These are phyloP conservation scores for Muntiacus reevesi DNA, from an alignment of 2,113 vertebrate species.

Conservation along the genomic window DNA sequence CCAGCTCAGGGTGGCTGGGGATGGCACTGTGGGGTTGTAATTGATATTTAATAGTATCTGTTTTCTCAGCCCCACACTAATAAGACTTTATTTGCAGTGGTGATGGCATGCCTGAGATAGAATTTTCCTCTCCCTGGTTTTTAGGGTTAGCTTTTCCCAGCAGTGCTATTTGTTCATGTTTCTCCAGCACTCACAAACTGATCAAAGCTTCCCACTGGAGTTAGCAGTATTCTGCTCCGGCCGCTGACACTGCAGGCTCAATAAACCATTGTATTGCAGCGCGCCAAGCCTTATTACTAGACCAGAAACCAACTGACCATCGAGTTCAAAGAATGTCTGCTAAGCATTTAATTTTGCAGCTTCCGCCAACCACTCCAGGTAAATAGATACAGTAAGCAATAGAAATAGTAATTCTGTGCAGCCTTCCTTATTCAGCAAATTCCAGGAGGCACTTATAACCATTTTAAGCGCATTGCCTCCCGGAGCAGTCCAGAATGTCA, in stretches of 20 bases:
- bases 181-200: conserved; percentile 25
- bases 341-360: conserved; percentile 60
- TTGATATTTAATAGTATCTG: background rate
- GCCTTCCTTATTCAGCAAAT: background rate
- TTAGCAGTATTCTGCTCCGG: conserved; percentile 38
- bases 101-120: background rate
- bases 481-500: background rate
- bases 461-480: background rate
- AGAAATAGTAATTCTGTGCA: conserved; percentile 40
- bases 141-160: conserved; percentile 9
- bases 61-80: background rate
- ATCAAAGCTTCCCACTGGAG: conserved; percentile 17
- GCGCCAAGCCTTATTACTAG: conserved; percentile 59
- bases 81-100: background rate
- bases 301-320: conserved; percentile 49
- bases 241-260: conserved; percentile 60
- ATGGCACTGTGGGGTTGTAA: accelerated
- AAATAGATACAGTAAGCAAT: conserved; percentile 36
- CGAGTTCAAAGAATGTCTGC: conserved; percentile 43
- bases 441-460: background rate
- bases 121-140: background rate
- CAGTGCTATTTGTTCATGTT: conserved; percentile 24
- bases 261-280: background rate
- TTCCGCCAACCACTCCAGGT: background rate
- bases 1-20: background rate